A percentile compares a stretch with the other conserved stretches of the same genome.
phyloP scores from a whole-genome alignment of 2,888 invertebrate genomes.

The Lypha dubia region DNA sequence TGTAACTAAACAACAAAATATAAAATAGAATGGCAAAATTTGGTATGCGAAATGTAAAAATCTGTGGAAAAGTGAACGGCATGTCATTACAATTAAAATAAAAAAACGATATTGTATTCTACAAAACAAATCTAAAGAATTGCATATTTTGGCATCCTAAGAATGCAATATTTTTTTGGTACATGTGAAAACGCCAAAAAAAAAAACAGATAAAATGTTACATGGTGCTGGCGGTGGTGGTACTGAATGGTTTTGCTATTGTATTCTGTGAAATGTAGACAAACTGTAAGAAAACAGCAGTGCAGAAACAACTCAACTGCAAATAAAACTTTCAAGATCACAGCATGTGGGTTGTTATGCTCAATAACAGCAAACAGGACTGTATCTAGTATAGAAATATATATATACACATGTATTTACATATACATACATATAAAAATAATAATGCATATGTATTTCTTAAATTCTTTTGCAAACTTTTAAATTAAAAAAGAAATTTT shows the following conservation, averaged over 20 bases:
- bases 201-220: slow-evolving; percentile 17
- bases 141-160: slow-evolving; percentile 64
- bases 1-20: slow-evolving; percentile 39
- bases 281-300: slow-evolving; percentile 17
- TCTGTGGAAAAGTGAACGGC: slow-evolving; percentile 67
- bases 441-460: neutral
- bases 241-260: slow-evolving; percentile 56
- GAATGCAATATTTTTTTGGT: slow-evolving; percentile 43
- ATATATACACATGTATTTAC: neutral
- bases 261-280: slow-evolving; percentile 60
- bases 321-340: slow-evolving; percentile 67
- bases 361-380: slow-evolving; percentile 11
- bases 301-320: slow-evolving; percentile 12
- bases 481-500: slow-evolving; percentile 9
- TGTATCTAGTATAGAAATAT: slow-evolving; percentile 25
- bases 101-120: slow-evolving; percentile 7
- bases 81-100: slow-evolving; percentile 37
- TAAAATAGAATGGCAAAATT: slow-evolving; percentile 58
- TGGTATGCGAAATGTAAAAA: slow-evolving; percentile 44
- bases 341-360: slow-evolving; percentile 68
- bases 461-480: neutral
- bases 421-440: no score
- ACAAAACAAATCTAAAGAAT: slow-evolving; percentile 16
- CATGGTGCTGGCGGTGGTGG: slow-evolving; percentile 43
- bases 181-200: slow-evolving; percentile 2